A percentile compares a stretch with the other conserved stretches of the same genome.
phyloP scores from a whole-genome alignment of 2,797 vertebrate genomes.

The Phrynocephalus vlangalii region DNA sequence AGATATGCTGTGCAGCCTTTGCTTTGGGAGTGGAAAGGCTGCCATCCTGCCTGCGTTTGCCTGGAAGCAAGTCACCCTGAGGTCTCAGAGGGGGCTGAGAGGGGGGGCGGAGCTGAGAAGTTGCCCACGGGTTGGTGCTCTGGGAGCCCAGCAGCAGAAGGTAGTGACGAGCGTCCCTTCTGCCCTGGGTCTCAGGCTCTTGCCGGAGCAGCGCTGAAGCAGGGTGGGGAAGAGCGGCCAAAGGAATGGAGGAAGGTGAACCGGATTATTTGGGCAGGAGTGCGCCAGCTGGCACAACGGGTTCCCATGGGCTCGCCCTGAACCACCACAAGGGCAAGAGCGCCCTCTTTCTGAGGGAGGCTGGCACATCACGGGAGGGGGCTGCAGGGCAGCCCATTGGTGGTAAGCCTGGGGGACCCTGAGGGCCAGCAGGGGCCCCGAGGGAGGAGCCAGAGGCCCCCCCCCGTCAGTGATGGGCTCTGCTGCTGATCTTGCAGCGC shows the following conservation, averaged over 20 bases:
- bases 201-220: too few relatives aligned
- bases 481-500: conserved; percentile 78
- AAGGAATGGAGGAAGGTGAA: not conserved
- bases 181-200: not conserved
- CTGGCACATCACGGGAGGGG: too few relatives aligned
- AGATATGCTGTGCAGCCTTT: too few relatives aligned
- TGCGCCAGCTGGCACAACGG: too few relatives aligned
- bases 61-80: too few relatives aligned
- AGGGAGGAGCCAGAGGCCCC: not conserved
- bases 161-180: not conserved
- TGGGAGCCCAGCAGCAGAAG: not conserved
- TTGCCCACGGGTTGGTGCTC: too few relatives aligned
- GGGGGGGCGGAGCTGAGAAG: not conserved
- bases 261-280: not conserved
- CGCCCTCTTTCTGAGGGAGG: too few relatives aligned
- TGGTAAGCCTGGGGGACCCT: not conserved
- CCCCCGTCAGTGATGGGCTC: not conserved
- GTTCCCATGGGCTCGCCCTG: not conserved
- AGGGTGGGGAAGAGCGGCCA: not conserved
- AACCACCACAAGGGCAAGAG: not conserved
- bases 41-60: too few relatives aligned
- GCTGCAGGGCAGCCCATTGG: not conserved
- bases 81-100: too few relatives aligned
- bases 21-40: too few relatives aligned
- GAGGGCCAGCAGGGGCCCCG: not conserved